Conservation (phyloP, 2,113 vertebrate species). For the Neotoma lepida region DNA sequence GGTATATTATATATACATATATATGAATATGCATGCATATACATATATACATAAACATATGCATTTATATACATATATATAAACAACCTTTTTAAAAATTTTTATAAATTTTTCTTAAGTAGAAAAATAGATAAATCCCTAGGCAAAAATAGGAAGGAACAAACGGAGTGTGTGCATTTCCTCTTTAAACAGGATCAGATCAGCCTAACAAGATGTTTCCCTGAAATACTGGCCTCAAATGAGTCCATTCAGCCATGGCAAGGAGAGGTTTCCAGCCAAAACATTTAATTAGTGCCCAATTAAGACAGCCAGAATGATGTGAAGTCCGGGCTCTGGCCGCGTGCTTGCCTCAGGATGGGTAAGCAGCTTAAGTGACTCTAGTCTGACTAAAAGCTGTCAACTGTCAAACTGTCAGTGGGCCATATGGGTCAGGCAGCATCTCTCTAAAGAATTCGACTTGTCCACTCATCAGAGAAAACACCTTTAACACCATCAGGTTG, state of each 20-base stretch:
- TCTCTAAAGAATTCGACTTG: constrained; percentile 75
- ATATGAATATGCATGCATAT: not conserved
- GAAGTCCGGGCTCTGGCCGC: constrained; percentile 76
- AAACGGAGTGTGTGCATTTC: constrained; percentile 72
- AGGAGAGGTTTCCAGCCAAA: constrained; percentile 82
- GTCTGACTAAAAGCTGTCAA: constrained; percentile 82
- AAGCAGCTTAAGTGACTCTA: constrained; percentile 81
- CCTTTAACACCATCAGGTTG: constrained; percentile 56
- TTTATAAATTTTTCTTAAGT: not conserved
- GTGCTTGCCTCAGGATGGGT: constrained; percentile 77
- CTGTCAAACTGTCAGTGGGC: constrained; percentile 80
- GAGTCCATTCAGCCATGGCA: constrained; percentile 82
- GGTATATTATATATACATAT: not conserved
- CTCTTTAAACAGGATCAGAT: constrained; percentile 77
- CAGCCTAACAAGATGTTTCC: constrained; percentile 82
- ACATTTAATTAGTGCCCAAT: constrained; percentile 84
- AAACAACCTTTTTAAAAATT: constrained; percentile 1
- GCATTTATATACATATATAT: not conserved
- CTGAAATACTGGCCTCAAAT: constrained; percentile 81
- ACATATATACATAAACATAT: too few relatives aligned
- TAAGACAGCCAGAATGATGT: constrained; percentile 81
- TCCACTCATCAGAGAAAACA: constrained; percentile 74
- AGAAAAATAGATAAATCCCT: constrained; percentile 43
- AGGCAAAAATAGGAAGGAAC: constrained; percentile 56
- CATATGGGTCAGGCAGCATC: constrained; percentile 80